Conservation (phyloP, 1,140 invertebrate genomes). For the Scaptomyza pallida region DNA sequence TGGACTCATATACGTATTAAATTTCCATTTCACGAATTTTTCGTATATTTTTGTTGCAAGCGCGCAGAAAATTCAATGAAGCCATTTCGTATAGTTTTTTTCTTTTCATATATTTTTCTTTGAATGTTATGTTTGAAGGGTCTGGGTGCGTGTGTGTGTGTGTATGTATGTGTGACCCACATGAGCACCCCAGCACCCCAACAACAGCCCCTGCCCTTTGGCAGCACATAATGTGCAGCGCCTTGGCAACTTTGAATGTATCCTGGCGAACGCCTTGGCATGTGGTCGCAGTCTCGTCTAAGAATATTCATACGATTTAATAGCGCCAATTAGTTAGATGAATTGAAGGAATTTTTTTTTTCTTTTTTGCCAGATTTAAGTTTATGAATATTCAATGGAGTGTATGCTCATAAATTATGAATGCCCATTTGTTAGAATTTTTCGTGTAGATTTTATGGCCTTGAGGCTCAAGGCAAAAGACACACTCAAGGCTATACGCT, state of each 20-base stretch:
- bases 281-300: constrained; percentile 53
- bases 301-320: constrained; percentile 53
- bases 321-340: constrained; percentile 80
- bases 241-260: constrained; percentile 64
- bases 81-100: constrained; percentile 51
- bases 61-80: constrained; percentile 57
- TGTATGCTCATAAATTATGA: constrained; percentile 79
- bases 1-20: constrained; percentile 57
- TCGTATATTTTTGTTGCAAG: constrained; percentile 56
- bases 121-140: no score
- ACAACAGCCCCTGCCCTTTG: neutral
- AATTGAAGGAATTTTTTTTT: constrained; percentile 71
- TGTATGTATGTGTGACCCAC: constrained; percentile 32
- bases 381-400: constrained; percentile 83
- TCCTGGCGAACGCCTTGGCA: constrained; percentile 26
- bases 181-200: constrained; percentile 12
- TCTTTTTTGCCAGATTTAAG: constrained; percentile 67
- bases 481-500: neutral
- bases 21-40: constrained; percentile 63
- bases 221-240: constrained; percentile 54
- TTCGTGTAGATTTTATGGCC: constrained; percentile 63
- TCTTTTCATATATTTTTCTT: constrained; percentile 24
- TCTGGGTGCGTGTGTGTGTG: constrained; percentile 8
- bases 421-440: constrained; percentile 79
- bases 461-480: constrained; percentile 32